Evolutionary conservation across 2,113 vertebrate species (phyloP).

Genomic region (Cygnus buccinator): DNA sequence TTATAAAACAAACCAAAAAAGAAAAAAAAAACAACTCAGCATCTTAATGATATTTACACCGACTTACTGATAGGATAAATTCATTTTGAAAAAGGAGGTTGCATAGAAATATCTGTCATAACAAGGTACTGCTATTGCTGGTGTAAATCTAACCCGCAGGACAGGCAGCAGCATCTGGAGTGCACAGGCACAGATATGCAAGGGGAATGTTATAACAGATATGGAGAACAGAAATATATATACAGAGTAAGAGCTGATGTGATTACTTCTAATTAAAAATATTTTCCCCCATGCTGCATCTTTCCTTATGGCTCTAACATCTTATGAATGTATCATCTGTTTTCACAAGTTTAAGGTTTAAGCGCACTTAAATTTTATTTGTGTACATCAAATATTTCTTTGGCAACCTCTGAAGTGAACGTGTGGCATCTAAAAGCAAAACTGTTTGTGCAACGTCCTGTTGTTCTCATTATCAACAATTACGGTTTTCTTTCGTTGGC

Average conservation of each 20-base stretch:
- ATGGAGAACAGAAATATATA: background rate
- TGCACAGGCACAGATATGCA: background rate
- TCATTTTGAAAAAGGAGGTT: background rate
- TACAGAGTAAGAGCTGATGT: background rate
- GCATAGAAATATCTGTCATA: background rate
- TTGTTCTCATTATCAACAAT: constrained; percentile 6
- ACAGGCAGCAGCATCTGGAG: background rate
- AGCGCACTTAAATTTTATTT: too few relatives aligned
- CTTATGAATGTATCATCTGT: background rate
- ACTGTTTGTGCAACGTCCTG: background rate
- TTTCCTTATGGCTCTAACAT: background rate
- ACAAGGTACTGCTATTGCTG: background rate
- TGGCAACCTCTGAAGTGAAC: background rate
- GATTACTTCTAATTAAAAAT: background rate
- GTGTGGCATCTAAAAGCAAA: background rate
- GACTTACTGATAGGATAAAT: background rate
- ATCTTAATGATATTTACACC: constrained; percentile 12
- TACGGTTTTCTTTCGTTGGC: background rate
- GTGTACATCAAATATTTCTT: background rate
- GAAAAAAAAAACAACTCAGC: background rate
- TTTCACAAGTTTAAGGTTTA: background rate
- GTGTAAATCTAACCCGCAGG: background rate
- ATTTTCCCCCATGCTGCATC: background rate
- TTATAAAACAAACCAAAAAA: background rate
- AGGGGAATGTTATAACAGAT: background rate